Evolutionary conservation across 2,797 vertebrate species (phyloP).

Genomic region (Epinephelus malabaricus): DNA sequence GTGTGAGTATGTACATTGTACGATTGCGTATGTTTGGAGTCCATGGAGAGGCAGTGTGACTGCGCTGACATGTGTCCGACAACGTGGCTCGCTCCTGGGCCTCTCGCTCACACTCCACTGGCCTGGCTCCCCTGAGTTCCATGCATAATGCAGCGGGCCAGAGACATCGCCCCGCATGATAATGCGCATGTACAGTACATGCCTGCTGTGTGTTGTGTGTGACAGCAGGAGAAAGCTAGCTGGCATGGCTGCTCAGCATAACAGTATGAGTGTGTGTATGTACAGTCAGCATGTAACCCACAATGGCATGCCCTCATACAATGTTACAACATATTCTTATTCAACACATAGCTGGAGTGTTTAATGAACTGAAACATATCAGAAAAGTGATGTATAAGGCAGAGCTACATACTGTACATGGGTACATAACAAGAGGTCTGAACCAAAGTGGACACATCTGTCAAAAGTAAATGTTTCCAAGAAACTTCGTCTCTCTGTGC

Average conservation of each 20-base stretch:
- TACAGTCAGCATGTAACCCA: slow-evolving; percentile 39
- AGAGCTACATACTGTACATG: slow-evolving; percentile 10
- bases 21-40: slow-evolving; percentile 59
- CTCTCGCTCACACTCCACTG: slow-evolving; percentile 83
- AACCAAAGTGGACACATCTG: background rate
- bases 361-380: slow-evolving; percentile 3
- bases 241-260: slow-evolving; percentile 60
- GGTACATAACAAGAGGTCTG: background rate
- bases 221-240: slow-evolving; percentile 47
- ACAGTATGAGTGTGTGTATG: slow-evolving; percentile 34
- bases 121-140: slow-evolving; percentile 78
- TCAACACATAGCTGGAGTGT: slow-evolving; percentile 6
- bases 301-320: slow-evolving; percentile 11
- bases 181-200: slow-evolving; percentile 65
- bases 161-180: slow-evolving; percentile 81
- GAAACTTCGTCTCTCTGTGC: background rate
- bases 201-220: slow-evolving; percentile 51
- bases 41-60: slow-evolving; percentile 76
- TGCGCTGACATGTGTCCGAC: slow-evolving; percentile 85
- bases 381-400: background rate
- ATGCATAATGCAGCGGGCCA: slow-evolving; percentile 86
- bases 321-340: slow-evolving; percentile 25
- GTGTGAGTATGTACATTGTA: slow-evolving; percentile 55
- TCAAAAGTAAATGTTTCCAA: background rate
- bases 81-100: slow-evolving; percentile 78